A percentile compares a stretch with the other conserved stretches of the same genome.
Evolutionary conservation across 2,888 invertebrate genomes (phyloP).

Genomic region (Cinara cedri): DNA sequence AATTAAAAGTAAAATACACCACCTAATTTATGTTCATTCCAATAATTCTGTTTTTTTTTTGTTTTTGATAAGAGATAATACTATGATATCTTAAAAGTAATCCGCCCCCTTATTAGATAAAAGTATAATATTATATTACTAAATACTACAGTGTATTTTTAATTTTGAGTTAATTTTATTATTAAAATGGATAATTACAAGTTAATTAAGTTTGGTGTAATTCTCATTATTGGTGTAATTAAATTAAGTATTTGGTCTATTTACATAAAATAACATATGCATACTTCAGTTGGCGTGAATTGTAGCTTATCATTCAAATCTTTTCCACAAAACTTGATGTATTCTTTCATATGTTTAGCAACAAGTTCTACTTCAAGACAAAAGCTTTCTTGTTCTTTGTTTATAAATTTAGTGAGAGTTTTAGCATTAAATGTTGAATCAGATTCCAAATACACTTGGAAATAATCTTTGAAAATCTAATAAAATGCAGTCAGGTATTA

Average conservation of each 20-base stretch:
- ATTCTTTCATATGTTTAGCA: conserved; percentile 61
- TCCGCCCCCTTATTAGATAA: conserved; percentile 23
- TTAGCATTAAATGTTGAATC: conserved; percentile 69
- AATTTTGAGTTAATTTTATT: conserved; percentile 9
- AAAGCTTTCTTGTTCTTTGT: conserved; percentile 69
- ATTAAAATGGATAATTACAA: conserved; percentile 42
- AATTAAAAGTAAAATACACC: conserved; percentile 22
- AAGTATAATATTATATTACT: conserved; percentile 16
- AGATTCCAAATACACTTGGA: conserved; percentile 69
- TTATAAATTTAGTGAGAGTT: conserved; percentile 76
- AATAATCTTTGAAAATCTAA: conserved; percentile 72
- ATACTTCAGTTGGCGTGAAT: conserved; percentile 78
- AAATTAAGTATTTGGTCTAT: conserved; percentile 38
- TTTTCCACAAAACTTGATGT: conserved; percentile 78
- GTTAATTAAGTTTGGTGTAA: conserved; percentile 34
- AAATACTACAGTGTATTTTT: conserved; percentile 7
- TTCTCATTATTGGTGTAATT: conserved; percentile 27
- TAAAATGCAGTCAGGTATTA: conserved; percentile 60
- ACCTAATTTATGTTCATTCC: background rate
- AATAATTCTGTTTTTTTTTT: background rate
- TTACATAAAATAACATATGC: conserved; percentile 55
- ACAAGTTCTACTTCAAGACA: conserved; percentile 60
- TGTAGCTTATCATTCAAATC: conserved; percentile 82
- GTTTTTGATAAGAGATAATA: conserved; percentile 49
- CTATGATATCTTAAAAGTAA: conserved; percentile 19